Percentiles rank a stretch among this genome's conserved stretches.
Evolutionary conservation across 2,113 vertebrate species (phyloP).

Genomic region (Struthidea cinerea): DNA sequence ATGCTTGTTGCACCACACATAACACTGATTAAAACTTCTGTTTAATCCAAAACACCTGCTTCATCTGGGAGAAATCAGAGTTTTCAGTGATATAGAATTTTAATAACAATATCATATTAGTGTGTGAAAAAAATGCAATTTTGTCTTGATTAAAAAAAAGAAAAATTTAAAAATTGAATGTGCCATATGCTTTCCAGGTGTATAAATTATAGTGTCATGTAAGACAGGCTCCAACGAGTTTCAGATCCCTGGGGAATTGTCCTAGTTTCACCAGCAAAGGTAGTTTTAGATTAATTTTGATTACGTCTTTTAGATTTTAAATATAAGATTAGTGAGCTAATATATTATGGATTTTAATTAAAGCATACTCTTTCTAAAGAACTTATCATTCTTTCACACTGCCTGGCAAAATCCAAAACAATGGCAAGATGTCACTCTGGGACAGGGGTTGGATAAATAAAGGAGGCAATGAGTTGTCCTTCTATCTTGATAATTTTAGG

Average conservation of each 20-base stretch:
- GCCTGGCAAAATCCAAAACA: neutral
- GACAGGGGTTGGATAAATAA: neutral
- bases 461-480: neutral
- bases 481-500: neutral
- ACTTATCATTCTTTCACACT: neutral
- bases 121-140: neutral
- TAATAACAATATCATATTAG: neutral
- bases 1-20: accelerated
- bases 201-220: neutral
- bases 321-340: neutral
- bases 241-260: neutral
- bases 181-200: neutral
- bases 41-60: neutral
- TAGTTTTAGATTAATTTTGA: neutral
- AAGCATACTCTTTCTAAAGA: neutral
- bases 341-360: neutral
- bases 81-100: neutral
- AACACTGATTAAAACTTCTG: neutral
- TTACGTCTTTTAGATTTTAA: neutral
- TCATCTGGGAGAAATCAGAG: neutral
- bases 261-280: neutral
- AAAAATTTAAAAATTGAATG: neutral
- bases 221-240: neutral
- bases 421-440: neutral
- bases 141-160: accelerated